Conservation (phyloP, 2,888 invertebrate species). For the Megalurothrips usitatus region DNA sequence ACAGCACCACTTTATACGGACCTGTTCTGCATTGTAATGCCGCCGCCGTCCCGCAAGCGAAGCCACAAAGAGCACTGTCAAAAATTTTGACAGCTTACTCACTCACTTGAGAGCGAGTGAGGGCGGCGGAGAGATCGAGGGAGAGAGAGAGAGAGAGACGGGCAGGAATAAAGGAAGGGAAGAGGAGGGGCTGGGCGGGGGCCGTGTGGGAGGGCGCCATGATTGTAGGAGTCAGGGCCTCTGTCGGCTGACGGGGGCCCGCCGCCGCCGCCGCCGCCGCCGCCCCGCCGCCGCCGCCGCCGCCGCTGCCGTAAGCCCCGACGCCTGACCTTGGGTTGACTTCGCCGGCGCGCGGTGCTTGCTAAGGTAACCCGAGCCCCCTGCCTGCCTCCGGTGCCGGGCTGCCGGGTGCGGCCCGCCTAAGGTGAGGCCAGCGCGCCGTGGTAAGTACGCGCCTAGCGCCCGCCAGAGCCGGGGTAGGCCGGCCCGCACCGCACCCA, state of each 20-base stretch:
- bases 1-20: not conserved
- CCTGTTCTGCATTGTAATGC: constrained; percentile 8
- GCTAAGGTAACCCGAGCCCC: too few relatives aligned
- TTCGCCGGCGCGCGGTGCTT: too few relatives aligned
- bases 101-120: not conserved
- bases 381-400: too few relatives aligned
- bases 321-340: too few relatives aligned
- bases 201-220: not conserved
- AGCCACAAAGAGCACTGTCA: constrained; percentile 9
- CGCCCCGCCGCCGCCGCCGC: too few relatives aligned
- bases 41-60: not conserved
- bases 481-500: too few relatives aligned
- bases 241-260: not conserved
- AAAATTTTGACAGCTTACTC: constrained; percentile 22
- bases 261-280: not conserved
- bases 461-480: too few relatives aligned
- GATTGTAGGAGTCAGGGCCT: not conserved
- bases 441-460: too few relatives aligned
- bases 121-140: not conserved
- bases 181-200: not conserved
- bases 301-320: not conserved
- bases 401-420: too few relatives aligned
- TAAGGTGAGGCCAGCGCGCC: too few relatives aligned
- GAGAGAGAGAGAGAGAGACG: not conserved
- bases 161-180: not conserved